These are phyloP conservation scores for Spilogale gracilis DNA, from an alignment of 2,113 vertebrate genomes.

Conservation along the genomic window DNA sequence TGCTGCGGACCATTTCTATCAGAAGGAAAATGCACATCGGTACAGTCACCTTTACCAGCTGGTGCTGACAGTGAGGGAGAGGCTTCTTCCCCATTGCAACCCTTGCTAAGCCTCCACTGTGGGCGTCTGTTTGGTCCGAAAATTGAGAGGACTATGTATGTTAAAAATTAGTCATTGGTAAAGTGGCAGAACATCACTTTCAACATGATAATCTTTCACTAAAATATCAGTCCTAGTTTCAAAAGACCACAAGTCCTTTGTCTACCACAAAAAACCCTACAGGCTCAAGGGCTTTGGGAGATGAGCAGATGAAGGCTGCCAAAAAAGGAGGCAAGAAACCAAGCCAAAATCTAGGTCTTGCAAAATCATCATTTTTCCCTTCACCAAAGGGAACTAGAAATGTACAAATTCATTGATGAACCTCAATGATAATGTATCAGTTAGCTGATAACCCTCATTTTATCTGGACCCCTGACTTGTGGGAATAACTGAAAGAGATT, in stretches of 20 bases:
- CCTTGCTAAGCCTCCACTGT: conserved; percentile 82
- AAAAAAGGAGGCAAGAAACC: conserved; percentile 80
- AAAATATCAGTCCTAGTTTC: conserved; percentile 61
- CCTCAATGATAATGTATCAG: conserved; percentile 80
- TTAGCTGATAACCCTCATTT: conserved; percentile 83
- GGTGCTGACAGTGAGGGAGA: conserved; percentile 85
- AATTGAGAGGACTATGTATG: conserved; percentile 84
- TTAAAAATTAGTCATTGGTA: conserved; percentile 71
- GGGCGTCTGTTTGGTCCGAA: conserved; percentile 82
- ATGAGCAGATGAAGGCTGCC: conserved; percentile 78
- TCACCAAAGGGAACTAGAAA: conserved; percentile 83
- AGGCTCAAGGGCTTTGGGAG: conserved; percentile 74
- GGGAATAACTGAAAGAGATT: conserved; percentile 76
- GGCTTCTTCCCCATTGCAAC: conserved; percentile 78
- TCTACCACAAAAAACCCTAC: conserved; percentile 74
- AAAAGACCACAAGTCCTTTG: conserved; percentile 59
- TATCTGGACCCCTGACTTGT: conserved; percentile 76
- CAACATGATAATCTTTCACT: conserved; percentile 8
- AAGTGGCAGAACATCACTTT: conserved; percentile 69
- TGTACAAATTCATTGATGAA: conserved; percentile 83
- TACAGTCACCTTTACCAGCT: conserved; percentile 87
- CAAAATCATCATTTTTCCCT: conserved; percentile 80
- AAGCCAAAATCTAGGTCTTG: conserved; percentile 83
- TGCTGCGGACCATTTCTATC: conserved; percentile 88
- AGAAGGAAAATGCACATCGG: conserved; percentile 90